Evolutionary conservation across 2,888 invertebrate species (phyloP), one percentile per base, ranked within the genome.

Genomic region (Auanema sp.): DNA sequence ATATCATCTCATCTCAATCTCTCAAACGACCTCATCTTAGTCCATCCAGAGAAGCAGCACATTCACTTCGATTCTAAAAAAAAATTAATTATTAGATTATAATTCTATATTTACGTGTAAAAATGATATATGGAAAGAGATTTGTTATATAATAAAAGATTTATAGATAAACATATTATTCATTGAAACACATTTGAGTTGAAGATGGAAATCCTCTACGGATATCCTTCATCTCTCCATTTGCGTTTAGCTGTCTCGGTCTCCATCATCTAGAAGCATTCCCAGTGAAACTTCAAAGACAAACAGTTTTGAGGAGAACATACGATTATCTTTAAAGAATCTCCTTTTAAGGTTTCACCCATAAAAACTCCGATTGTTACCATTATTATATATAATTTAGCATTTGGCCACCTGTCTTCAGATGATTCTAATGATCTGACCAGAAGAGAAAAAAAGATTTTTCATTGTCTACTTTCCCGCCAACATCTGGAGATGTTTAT

Each of bases 11-110:
- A n/a, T 12, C 5, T 23, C 52, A 18, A n/a, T 51, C 52, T 51
- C 52, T 21, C 23, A n/a, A n/a, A 51, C n/a, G 24, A 53, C 53
- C 23, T 23, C 24, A 23, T 53, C 25, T 53, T 53, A 25, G 16
- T 18, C 24, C 53, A 24, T 53, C 16, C 16, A 47, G 21, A 47
- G 21, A 33, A 33, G 33, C 33, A 33, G 3, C 33, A 33, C 33
- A 33, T 33, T 33, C 33, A 33, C 33, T 33, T 33, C 33, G 33
- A 33, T 33, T 33, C 33, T 5, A 33, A 33, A 3, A 33, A 33
- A 3, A 33, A 8, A 33, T 5, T 33, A 33, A 33, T 33, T 33
- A 33, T 33, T 33, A 33, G 33, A 33, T 33, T 33, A 3, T 33
- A 33, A 33, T 33, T 33, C 8, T 33, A 33, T 18, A 47, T 47